Percentiles rank a stretch among this genome's conserved stretches.
phyloP scores from a whole-genome alignment of 2,113 vertebrate genomes.

The Pterocles orientalis region DNA sequence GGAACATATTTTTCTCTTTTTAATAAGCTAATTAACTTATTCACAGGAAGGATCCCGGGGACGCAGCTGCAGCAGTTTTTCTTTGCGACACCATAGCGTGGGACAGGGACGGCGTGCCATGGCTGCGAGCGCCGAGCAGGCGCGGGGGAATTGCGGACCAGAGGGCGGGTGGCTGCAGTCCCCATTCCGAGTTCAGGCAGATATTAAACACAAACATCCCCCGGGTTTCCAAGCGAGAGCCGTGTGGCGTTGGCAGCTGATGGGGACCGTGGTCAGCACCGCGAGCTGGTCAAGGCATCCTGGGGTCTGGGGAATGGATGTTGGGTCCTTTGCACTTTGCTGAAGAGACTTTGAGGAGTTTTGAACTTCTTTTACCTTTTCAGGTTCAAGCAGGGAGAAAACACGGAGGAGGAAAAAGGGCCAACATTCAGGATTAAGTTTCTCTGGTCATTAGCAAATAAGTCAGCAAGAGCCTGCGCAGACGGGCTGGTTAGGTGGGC shows the following conservation, averaged over 20 bases:
- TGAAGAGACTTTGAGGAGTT: background rate
- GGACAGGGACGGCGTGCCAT: background rate
- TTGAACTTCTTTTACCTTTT: background rate
- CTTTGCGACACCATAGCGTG: background rate
- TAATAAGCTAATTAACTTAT: background rate
- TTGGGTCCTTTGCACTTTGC: background rate
- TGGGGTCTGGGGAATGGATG: background rate
- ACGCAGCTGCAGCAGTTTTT: background rate
- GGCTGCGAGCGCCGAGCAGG: background rate
- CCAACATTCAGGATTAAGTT: background rate
- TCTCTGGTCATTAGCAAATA: background rate
- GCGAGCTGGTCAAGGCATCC: background rate
- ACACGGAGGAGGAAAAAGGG: background rate
- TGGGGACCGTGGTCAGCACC: fast-evolving
- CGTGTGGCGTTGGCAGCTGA: background rate
- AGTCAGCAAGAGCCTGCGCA: background rate
- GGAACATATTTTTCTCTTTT: background rate
- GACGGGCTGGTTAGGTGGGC: background rate
- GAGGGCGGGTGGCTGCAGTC: background rate
- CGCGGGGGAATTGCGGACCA: background rate
- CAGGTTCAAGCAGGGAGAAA: background rate
- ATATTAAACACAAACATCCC: background rate
- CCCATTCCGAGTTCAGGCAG: background rate
- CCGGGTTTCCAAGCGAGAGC: fast-evolving
- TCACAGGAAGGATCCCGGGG: background rate